Evolutionary conservation across 2,888 invertebrate genomes (phyloP), one percentile per base, ranked within the genome.

Genomic region (Asteroscopus sphinx): DNA sequence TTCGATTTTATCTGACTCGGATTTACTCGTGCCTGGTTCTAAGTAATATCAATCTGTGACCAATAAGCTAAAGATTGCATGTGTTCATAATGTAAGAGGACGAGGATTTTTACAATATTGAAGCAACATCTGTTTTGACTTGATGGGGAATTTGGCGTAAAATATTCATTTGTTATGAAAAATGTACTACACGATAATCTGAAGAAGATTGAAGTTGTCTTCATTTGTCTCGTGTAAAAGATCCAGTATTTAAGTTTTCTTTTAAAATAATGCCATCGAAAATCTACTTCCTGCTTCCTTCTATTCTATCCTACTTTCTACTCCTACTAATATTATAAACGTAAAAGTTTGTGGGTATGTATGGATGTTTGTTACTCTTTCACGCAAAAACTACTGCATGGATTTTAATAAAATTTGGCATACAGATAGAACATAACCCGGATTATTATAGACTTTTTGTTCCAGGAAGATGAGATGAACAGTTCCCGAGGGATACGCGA

Each of bases 1-100:
- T 84, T 82, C 54, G 77, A 84, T 85, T 85, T 62, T 49, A 56
- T 75, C 65, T 32, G 56, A 67, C 53, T 65, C 67, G 59, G 63
- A 61, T 59, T 55, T 68, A 58, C 52, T 66, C 52, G 52, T 58
- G 51, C 36, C 47, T 49, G 57, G 21, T 33, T 52, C 39, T 53
- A 53, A 51, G 40, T 33, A 46, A 67, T 66, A 55, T 40, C 41
- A 57, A 58, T 54, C 36, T 58, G 21, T 44, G 37, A 48, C 37
- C 55, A 62, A 58, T 58, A 68, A 49, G 47, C 46, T 53, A 47
- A 35, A 37, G 42, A 60, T 63, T 54, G 40, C 35, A 53, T 42
- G 37, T 36, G 28, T 44, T 39, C 30, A 30, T 39, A 25, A 40
- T 45, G 28, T 59, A 46, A 59, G 32, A 46, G 15, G 30, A 58